phyloP scores from a whole-genome alignment of 2,888 invertebrate genomes.

The Flabesymbios commensalis region DNA sequence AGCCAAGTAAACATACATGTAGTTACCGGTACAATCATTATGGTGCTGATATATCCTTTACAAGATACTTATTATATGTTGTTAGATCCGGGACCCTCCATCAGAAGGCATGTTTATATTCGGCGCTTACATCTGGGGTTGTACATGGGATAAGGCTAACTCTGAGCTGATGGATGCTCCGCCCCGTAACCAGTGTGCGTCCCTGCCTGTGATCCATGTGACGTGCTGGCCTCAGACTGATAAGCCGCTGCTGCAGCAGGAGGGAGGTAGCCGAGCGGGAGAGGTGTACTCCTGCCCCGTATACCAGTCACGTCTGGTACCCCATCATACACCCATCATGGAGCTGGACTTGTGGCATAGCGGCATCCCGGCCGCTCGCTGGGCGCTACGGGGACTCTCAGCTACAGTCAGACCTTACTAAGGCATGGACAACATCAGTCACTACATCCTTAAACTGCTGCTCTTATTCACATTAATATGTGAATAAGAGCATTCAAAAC shows the following conservation, averaged over 20 bases:
- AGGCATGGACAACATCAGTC: background rate
- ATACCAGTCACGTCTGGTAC: slow-evolving; percentile 50
- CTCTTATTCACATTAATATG: too few species aligned
- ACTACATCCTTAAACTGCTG: too few species aligned
- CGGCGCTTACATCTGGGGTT: slow-evolving; percentile 61
- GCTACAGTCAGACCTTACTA: slow-evolving; percentile 59
- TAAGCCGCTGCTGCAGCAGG: slow-evolving; percentile 51
- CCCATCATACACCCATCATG: slow-evolving; percentile 47
- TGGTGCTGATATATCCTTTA: too few species aligned
- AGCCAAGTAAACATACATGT: too few species aligned
- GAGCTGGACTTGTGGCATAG: slow-evolving; percentile 56
- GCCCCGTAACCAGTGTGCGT: slow-evolving; percentile 47
- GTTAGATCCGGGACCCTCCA: slow-evolving; percentile 60
- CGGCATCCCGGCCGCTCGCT: slow-evolving; percentile 52
- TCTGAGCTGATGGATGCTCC: slow-evolving; percentile 57
- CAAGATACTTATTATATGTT: too few species aligned
- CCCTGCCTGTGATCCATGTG: slow-evolving; percentile 58
- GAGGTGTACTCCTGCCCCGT: slow-evolving; percentile 59
- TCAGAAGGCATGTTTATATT: slow-evolving; percentile 61
- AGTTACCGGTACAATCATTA: too few species aligned
- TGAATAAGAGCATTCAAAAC: too few species aligned
- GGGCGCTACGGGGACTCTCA: slow-evolving; percentile 57
- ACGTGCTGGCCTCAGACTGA: slow-evolving; percentile 55
- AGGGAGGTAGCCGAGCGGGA: slow-evolving; percentile 35
- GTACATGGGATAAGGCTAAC: slow-evolving; percentile 60